phyloP scores from a whole-genome alignment of 2,113 vertebrate species.

The Clupea harengus region DNA sequence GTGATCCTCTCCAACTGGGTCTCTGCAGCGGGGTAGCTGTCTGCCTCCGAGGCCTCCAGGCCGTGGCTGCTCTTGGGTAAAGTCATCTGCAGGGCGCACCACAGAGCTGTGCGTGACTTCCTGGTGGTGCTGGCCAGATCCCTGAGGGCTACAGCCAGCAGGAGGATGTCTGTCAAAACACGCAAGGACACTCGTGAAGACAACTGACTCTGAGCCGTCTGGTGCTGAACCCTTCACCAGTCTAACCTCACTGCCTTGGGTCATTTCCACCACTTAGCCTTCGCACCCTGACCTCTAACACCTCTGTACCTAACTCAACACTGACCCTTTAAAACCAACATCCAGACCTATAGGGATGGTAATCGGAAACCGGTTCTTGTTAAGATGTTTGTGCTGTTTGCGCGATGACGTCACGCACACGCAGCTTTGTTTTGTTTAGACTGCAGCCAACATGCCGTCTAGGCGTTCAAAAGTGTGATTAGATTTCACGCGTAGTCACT shows the following conservation, averaged over 20 bases:
- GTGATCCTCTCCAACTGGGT: slow-evolving; percentile 32
- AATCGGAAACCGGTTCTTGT: no score
- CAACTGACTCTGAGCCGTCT: background rate
- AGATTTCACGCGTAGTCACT: no score
- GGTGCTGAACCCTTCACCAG: background rate
- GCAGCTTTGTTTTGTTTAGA: no score
- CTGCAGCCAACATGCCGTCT: no score
- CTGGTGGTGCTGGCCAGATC: slow-evolving; percentile 65
- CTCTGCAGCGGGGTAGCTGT: slow-evolving; percentile 15
- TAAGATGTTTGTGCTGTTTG: no score
- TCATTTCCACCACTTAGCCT: background rate
- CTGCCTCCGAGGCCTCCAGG: slow-evolving; percentile 33
- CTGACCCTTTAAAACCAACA: background rate
- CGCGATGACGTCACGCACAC: no score
- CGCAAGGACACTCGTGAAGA: background rate
- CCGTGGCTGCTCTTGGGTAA: slow-evolving; percentile 48
- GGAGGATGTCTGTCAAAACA: slow-evolving; percentile 55
- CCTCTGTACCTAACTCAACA: background rate
- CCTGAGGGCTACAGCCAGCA: slow-evolving; percentile 61
- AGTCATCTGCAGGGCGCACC: slow-evolving; percentile 70
- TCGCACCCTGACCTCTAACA: background rate
- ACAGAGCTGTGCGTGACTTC: slow-evolving; percentile 66
- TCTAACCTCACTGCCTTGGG: background rate
- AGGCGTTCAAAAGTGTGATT: no score
- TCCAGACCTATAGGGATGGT: no score